Evolutionary conservation across 2,113 vertebrate species (phyloP).

Genomic region (Phyllostomus discolor): DNA sequence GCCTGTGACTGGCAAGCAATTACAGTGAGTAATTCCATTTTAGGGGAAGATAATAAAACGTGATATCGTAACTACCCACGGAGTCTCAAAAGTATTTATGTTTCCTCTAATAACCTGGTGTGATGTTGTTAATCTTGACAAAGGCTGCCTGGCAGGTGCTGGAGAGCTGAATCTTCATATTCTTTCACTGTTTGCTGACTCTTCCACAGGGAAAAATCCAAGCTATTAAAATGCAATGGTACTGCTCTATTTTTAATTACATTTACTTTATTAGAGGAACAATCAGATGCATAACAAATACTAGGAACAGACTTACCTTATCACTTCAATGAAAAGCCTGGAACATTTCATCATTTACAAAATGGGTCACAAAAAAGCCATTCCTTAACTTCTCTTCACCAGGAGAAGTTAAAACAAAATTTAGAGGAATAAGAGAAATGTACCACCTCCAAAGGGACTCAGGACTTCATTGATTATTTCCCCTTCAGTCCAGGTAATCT

Average conservation of each 20-base stretch:
- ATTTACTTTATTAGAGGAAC: constrained; percentile 81
- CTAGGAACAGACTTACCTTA: constrained; percentile 46
- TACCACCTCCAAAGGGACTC: constrained; percentile 12
- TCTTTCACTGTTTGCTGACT: constrained; percentile 79
- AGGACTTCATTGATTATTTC: background rate
- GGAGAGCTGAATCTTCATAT: constrained; percentile 80
- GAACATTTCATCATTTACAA: constrained; percentile 49
- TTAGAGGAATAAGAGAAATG: background rate
- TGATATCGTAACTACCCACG: constrained; percentile 84
- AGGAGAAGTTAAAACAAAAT: constrained; percentile 55
- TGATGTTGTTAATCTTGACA: constrained; percentile 83
- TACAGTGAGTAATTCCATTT: constrained; percentile 87
- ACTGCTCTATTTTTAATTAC: constrained; percentile 82
- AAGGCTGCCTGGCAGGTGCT: constrained; percentile 81
- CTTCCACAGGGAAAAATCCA: constrained; percentile 80
- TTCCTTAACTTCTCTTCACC: constrained; percentile 25
- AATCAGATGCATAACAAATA: constrained; percentile 77
- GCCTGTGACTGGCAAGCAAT: constrained; percentile 88
- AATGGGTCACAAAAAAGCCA: fast-evolving
- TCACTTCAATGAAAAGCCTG: constrained; percentile 51
- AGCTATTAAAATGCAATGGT: constrained; percentile 81
- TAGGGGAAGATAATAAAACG: constrained; percentile 82
- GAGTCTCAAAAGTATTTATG: constrained; percentile 85
- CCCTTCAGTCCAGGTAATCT: background rate
- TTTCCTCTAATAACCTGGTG: constrained; percentile 83